These are phyloP conservation scores for Pasiphila rectangulata DNA, from an alignment of 2,888 invertebrate species.

Conservation along the genomic window DNA sequence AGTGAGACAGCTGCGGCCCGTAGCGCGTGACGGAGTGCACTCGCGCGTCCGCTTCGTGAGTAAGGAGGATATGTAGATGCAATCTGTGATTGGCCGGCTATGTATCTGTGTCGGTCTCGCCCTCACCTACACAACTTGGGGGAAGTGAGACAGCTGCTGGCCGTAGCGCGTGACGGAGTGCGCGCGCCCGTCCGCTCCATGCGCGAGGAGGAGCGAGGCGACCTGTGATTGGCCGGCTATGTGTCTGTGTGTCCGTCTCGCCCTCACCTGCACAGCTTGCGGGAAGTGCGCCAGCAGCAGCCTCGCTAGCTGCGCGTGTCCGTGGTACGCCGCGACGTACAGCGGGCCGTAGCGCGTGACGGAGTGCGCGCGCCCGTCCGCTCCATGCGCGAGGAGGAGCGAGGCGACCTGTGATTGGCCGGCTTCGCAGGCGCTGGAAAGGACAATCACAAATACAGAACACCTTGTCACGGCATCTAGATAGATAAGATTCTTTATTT, in stretches of 20 bases:
- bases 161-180: slow-evolving; percentile 96
- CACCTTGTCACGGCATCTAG: neutral
- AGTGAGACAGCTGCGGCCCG: slow-evolving; percentile 90
- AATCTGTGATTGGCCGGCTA: slow-evolving; percentile 88
- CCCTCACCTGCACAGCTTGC: slow-evolving; percentile 85
- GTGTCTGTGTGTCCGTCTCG: neutral
- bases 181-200: slow-evolving; percentile 92
- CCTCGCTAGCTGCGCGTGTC: slow-evolving; percentile 88
- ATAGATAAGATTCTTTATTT: too few relatives aligned
- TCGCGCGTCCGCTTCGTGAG: slow-evolving; percentile 92
- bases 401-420: slow-evolving; percentile 90
- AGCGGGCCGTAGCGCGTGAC: slow-evolving; percentile 95
- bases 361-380: slow-evolving; percentile 93
- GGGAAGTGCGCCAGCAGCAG: slow-evolving; percentile 90
- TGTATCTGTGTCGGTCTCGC: neutral
- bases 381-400: slow-evolving; percentile 88
- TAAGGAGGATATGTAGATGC: slow-evolving; percentile 89
- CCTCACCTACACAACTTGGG: slow-evolving; percentile 87
- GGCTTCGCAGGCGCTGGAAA: slow-evolving; percentile 90
- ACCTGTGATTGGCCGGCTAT: slow-evolving; percentile 89
- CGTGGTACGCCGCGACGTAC: slow-evolving; percentile 94
- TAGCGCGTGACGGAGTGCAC: slow-evolving; percentile 95
- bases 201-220: slow-evolving; percentile 87
- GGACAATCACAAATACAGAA: neutral
- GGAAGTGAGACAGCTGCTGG: slow-evolving; percentile 91